Evolutionary conservation across 2,888 invertebrate species (phyloP).

Genomic region (Agonopterix subpropinquella): DNA sequence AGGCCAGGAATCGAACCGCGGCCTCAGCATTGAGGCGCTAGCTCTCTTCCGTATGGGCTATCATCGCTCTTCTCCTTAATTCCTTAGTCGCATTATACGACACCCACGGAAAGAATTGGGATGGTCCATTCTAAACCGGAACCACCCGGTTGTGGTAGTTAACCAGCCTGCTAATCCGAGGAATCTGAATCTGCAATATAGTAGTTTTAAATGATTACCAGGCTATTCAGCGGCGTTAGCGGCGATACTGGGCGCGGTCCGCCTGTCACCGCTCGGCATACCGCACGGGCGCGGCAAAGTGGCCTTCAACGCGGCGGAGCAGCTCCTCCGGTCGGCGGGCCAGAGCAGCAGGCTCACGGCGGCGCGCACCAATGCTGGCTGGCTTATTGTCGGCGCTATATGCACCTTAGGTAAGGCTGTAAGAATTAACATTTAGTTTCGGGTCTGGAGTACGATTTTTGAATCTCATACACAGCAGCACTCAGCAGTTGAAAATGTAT

Average conservation of each 20-base stretch:
- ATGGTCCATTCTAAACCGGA: too few species aligned
- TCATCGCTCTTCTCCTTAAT: too few species aligned
- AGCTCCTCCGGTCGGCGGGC: constrained; percentile 94
- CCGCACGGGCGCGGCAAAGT: constrained; percentile 98
- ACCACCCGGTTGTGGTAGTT: too few species aligned
- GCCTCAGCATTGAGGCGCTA: too few species aligned
- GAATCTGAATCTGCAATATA: not conserved
- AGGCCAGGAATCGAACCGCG: too few species aligned
- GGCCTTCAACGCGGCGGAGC: constrained; percentile 98
- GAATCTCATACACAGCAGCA: too few species aligned
- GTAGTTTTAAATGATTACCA: constrained; percentile 12
- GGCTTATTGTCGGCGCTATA: constrained; percentile 97
- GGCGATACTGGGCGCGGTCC: constrained; percentile 93
- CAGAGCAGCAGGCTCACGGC: constrained; percentile 97
- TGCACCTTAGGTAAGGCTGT: constrained; percentile 89
- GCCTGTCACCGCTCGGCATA: constrained; percentile 92
- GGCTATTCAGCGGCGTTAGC: constrained; percentile 96
- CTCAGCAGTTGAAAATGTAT: too few species aligned
- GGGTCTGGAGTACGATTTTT: too few species aligned
- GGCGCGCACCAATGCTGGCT: constrained; percentile 97
- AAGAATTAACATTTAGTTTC: not conserved
- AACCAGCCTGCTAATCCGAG: too few species aligned
- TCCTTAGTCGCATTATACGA: too few species aligned
- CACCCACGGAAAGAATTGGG: too few species aligned
- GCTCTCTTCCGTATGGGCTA: too few species aligned